phyloP scores from a whole-genome alignment of 2,888 invertebrate genomes.

The Miltochrista miniata region DNA sequence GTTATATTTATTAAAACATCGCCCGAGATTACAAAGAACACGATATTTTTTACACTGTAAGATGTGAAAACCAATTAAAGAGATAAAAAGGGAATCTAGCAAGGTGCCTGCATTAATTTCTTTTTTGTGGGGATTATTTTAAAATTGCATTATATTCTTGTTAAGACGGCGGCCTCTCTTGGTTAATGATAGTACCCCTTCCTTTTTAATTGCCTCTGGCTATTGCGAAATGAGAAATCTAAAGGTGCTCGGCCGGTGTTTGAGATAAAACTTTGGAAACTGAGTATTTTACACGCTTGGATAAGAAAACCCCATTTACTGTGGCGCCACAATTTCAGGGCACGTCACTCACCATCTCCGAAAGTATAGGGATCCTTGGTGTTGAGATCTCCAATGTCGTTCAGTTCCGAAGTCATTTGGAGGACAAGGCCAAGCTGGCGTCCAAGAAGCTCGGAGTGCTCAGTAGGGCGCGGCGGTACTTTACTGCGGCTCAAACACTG shows the following conservation, averaged over 20 bases:
- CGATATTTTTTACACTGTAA: conserved; percentile 83
- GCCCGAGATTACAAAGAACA: conserved; percentile 83
- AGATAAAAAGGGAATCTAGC: conserved; percentile 83
- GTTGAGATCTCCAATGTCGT: too few species aligned
- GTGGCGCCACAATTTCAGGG: too few species aligned
- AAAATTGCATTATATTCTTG: conserved; percentile 84
- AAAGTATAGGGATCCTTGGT: too few species aligned
- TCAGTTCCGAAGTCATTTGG: too few species aligned
- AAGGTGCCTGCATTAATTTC: conserved; percentile 83
- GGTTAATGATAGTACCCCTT: conserved; percentile 82
- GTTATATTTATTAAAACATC: conserved; percentile 84
- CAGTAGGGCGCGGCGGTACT: too few species aligned
- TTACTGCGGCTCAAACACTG: too few species aligned
- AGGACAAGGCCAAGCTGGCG: too few species aligned
- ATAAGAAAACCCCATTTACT: conserved; percentile 22
- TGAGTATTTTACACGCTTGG: conserved; percentile 43
- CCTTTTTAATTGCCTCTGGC: conserved; percentile 81
- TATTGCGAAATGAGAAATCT: conserved; percentile 82
- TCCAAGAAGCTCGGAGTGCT: too few species aligned
- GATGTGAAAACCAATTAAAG: conserved; percentile 85
- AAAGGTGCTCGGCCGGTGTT: conserved; percentile 70
- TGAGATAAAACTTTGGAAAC: conserved; percentile 71
- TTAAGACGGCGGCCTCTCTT: conserved; percentile 76
- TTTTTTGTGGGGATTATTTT: conserved; percentile 84
- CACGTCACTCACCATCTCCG: too few species aligned